These are phyloP conservation scores for Dryobates pubescens DNA, from an alignment of 2,797 vertebrate species.

Conservation along the genomic window DNA sequence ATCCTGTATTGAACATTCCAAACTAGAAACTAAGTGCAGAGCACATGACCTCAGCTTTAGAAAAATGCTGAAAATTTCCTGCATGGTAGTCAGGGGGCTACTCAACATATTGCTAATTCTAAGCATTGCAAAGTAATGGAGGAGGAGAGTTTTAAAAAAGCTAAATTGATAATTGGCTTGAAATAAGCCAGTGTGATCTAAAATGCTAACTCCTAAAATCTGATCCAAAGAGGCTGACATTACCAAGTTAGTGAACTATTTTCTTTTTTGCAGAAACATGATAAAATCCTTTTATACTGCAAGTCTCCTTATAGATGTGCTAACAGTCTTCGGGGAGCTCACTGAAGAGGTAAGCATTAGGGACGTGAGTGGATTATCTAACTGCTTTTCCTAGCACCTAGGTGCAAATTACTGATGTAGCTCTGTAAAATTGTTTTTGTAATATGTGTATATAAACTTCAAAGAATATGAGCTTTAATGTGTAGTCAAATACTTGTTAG, in stretches of 20 bases:
- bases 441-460: not conserved
- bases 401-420: not conserved
- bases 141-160: not conserved
- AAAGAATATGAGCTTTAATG: not conserved
- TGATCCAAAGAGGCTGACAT: not conserved
- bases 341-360: conserved; percentile 89
- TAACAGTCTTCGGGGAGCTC: conserved; percentile 94
- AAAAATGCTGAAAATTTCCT: not conserved
- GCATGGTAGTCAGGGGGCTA: not conserved
- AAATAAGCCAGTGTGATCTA: not conserved
- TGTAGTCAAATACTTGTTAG: not conserved
- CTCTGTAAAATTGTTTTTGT: not conserved
- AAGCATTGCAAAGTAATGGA: not conserved
- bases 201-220: not conserved
- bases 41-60: not conserved
- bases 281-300: conserved; percentile 98
- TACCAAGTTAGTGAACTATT: not conserved
- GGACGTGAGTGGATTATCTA: not conserved
- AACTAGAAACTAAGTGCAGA: not conserved
- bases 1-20: not conserved
- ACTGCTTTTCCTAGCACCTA: not conserved
- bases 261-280: conserved; percentile 89
- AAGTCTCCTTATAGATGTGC: conserved; percentile 92
- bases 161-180: not conserved
- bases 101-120: not conserved